Percentiles rank a stretch among this genome's conserved stretches.
phyloP scores from a whole-genome alignment of 2,888 invertebrate genomes.

The Trilocha varians region DNA sequence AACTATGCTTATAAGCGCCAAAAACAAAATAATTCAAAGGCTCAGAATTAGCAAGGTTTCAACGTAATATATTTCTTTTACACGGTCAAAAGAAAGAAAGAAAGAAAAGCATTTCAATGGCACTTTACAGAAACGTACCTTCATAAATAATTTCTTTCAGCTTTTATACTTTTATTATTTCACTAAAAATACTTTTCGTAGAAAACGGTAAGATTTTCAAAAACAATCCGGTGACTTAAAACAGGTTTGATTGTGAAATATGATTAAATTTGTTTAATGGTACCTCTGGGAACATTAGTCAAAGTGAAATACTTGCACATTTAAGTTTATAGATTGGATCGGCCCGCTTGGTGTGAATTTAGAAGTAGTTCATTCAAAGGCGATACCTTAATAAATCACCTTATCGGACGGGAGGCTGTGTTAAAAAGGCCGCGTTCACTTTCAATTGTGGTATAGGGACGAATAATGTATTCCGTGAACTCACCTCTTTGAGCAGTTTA shows the following conservation, averaged over 20 bases:
- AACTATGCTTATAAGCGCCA: no score
- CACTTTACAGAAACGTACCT: background rate
- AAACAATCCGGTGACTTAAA: no score
- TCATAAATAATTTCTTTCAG: background rate
- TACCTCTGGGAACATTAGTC: background rate
- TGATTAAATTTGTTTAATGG: background rate
- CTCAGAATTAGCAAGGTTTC: background rate
- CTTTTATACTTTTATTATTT: background rate
- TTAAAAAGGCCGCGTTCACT: slow-evolving; percentile 1
- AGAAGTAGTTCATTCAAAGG: slow-evolving; percentile 1
- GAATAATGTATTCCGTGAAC: slow-evolving; percentile 10
- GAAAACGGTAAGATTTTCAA: no score
- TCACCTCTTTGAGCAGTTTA: slow-evolving; percentile 68
- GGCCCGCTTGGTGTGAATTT: background rate
- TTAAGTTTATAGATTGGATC: background rate
- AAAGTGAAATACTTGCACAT: background rate
- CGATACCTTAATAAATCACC: slow-evolving; percentile 3
- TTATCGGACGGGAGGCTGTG: background rate
- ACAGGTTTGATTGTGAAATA: no score
- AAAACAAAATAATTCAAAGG: background rate
- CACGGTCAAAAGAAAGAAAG: background rate
- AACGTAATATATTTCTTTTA: background rate
- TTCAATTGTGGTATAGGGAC: background rate
- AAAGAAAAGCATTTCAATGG: background rate
- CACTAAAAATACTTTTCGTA: no score